Evolutionary conservation across 2,888 invertebrate species (phyloP), one percentile per base, ranked within the genome.

Genomic region (Xestia sexstrigata): DNA sequence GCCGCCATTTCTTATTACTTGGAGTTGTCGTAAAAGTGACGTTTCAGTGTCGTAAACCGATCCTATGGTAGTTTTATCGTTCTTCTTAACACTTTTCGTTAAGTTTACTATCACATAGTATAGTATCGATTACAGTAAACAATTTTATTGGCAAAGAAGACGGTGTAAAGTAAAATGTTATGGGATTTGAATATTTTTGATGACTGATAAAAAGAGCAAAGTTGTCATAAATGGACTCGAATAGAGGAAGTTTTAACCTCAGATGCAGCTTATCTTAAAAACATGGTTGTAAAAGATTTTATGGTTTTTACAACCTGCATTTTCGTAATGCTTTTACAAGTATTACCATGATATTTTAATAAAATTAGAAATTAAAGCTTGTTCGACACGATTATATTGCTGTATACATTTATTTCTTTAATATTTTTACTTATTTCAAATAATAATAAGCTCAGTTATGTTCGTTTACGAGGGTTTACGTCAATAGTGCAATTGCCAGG

Each of bases 41-140:
- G 72, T 76, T 67, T 70, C 69, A 67, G 71, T 62, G 69, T 78
- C 89, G 78, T 89, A 86, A 89, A 89, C 65, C 68, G 79, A 78
- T 74, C 74, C 47, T 79, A 86, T 77, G 83, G 78, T 77, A 74
- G 78, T 88, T 89, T 90, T 89, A 90, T 86, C 71, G 84, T 71
- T 52, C 66, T 84, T 82, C 83, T 82, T 69, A 79, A 84, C 83
- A 82, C 83, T 86, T 84, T 79, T 84, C 69, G 62, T 74, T 76
- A 70, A 77, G 73, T 87, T 85, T 84, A 81, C 58, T 81, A 73
- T 70, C 76, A 66, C 35, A 58, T 58, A 47, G 60, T 67, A 76
- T 74, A 76, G 77, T 74, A 79, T 70, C 26, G 66, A 76, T 58
- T 81, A 81, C 73, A 71, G 76, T 86, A 70, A 81, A 82, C 49